A percentile compares a stretch with the other conserved stretches of the same genome.
phyloP scores from a whole-genome alignment of 2,113 vertebrate species.

The Tyto alba region DNA sequence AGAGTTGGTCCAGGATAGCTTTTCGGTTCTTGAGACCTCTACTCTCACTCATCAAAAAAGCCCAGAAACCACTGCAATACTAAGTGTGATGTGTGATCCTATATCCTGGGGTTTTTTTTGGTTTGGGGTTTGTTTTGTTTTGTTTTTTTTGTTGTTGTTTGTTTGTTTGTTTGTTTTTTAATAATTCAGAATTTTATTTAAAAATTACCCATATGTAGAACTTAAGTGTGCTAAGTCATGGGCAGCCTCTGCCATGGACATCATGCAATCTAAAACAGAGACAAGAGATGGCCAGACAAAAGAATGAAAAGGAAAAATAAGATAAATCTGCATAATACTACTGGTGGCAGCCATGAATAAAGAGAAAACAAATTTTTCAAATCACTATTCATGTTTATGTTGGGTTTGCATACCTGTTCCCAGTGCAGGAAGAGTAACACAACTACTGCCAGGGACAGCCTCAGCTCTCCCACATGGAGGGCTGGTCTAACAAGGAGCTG shows the following conservation, averaged over 20 bases:
- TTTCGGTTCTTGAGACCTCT: background rate
- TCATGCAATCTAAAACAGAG: background rate
- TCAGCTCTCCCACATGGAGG: accelerated
- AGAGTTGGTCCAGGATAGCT: background rate
- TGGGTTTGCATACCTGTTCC: background rate
- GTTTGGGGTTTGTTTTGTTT: background rate
- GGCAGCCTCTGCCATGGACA: background rate
- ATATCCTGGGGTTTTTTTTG: background rate
- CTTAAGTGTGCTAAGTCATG: background rate
- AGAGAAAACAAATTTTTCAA: background rate
- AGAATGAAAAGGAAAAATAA: background rate
- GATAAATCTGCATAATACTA: background rate
- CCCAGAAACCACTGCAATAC: background rate
- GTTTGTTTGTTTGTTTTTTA: background rate
- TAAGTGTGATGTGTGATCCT: background rate
- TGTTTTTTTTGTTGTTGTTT: too few species aligned
- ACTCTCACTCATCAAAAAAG: background rate
- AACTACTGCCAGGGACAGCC: background rate
- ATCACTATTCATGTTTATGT: background rate
- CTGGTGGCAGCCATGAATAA: background rate
- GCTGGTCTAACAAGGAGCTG: accelerated
- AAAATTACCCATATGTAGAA: background rate
- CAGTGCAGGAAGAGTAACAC: background rate
- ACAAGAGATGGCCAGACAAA: background rate
- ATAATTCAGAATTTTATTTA: background rate